Evolutionary conservation across 1,140 invertebrate species (phyloP).

Genomic region (Drosophila rhopaloa): DNA sequence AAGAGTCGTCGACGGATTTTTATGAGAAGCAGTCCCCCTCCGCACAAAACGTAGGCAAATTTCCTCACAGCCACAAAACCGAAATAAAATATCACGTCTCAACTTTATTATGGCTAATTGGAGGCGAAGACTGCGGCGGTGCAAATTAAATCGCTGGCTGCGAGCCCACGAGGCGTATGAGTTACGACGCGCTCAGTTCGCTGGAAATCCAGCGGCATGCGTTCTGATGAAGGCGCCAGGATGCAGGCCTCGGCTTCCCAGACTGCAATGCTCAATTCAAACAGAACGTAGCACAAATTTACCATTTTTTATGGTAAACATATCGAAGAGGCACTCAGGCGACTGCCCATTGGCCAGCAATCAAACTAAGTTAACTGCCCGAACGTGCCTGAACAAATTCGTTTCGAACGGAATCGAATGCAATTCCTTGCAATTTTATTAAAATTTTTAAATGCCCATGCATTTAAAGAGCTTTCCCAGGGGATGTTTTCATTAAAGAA

Average conservation of each 20-base stretch:
- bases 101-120: constrained; percentile 83
- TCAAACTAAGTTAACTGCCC: constrained; percentile 65
- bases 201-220: constrained; percentile 50
- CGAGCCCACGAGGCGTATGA: constrained; percentile 69
- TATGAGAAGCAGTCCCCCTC: constrained; percentile 22
- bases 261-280: constrained; percentile 53
- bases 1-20: constrained; percentile 40
- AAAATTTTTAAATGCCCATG: constrained; percentile 42
- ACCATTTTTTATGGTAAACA: constrained; percentile 81
- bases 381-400: constrained; percentile 53
- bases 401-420: constrained; percentile 21
- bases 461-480: constrained; percentile 15
- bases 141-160: constrained; percentile 57
- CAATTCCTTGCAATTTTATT: constrained; percentile 36
- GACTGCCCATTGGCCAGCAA: constrained; percentile 65
- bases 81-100: constrained; percentile 83
- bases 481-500: not conserved
- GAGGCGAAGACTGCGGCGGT: constrained; percentile 40
- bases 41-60: constrained; percentile 66
- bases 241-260: constrained; percentile 7
- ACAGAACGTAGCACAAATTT: constrained; percentile 74
- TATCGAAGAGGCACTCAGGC: constrained; percentile 10
- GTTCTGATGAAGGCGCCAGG: constrained; percentile 64
- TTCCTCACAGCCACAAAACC: constrained; percentile 29
- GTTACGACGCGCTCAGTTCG: constrained; percentile 68